phyloP scores from a whole-genome alignment of 2,797 vertebrate genomes.

The Tinamus major region DNA sequence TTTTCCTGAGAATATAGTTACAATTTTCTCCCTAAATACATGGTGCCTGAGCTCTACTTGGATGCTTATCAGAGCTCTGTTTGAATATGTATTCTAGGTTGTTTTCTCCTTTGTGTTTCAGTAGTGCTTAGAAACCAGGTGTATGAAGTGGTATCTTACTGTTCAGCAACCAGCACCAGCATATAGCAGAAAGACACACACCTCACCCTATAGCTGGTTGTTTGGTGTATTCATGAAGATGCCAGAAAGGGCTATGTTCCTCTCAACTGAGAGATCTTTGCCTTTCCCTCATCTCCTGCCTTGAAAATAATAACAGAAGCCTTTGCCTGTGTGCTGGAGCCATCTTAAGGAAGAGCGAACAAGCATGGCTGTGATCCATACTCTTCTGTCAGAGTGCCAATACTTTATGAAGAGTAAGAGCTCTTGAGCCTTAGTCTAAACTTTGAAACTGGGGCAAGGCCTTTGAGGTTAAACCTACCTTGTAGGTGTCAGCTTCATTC shows the following conservation, averaged over 20 bases:
- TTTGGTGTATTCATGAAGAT: background rate
- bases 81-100: background rate
- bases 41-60: background rate
- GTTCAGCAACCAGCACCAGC: background rate
- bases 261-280: background rate
- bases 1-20: accelerated
- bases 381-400: accelerated
- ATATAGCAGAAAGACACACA: accelerated
- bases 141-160: background rate
- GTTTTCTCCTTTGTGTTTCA: background rate
- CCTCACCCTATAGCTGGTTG: background rate
- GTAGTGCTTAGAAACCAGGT: background rate
- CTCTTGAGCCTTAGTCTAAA: background rate
- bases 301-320: too few relatives aligned
- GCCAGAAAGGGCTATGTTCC: background rate
- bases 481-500: background rate
- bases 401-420: background rate
- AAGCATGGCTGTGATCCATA: background rate
- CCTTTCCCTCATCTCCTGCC: background rate
- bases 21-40: background rate
- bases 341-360: background rate
- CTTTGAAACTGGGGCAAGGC: background rate
- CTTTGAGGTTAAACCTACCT: background rate
- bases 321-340: background rate
- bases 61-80: background rate